A percentile compares a stretch with the other conserved stretches of the same genome.
Evolutionary conservation across 2,888 invertebrate genomes (phyloP).

Genomic region (Dasysyrphus albostriatus): DNA sequence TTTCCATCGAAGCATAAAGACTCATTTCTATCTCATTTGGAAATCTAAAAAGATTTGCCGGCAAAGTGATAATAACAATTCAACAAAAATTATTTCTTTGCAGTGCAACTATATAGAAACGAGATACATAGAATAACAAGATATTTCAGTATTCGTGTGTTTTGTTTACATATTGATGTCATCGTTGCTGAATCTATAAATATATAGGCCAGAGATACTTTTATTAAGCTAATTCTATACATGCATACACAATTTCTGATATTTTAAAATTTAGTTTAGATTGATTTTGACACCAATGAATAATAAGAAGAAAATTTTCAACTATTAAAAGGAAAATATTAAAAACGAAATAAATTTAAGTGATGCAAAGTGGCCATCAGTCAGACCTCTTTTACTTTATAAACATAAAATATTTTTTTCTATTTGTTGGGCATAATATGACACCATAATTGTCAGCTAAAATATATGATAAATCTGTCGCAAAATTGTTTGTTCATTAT

Average conservation of each 20-base stretch:
- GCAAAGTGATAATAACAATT: slow-evolving; percentile 24
- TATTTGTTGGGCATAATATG: not conserved
- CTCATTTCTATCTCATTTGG: not conserved
- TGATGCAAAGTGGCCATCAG: slow-evolving; percentile 19
- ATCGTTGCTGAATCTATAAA: slow-evolving; percentile 16
- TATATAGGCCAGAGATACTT: not conserved
- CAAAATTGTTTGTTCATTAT: not conserved
- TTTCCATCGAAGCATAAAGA: not conserved
- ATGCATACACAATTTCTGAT: not conserved
- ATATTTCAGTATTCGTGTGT: not conserved
- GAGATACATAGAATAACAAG: not conserved
- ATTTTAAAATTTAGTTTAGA: not conserved
- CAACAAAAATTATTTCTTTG: slow-evolving; percentile 1
- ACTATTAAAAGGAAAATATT: not conserved
- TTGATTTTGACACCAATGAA: not conserved
- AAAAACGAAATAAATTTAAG: not conserved
- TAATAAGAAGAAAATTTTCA: not conserved
- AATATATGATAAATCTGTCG: not conserved
- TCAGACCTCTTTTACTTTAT: not conserved
- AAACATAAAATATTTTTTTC: not conserved
- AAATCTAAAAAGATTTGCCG: slow-evolving; percentile 3
- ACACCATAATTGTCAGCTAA: not conserved
- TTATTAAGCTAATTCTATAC: not conserved
- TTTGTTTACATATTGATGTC: slow-evolving; percentile 25
- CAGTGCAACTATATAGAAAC: not conserved